Percentiles rank a stretch among this genome's conserved stretches.
Conservation (phyloP, 2,113 vertebrate genomes). For the Cyprinodon tularosa region DNA sequence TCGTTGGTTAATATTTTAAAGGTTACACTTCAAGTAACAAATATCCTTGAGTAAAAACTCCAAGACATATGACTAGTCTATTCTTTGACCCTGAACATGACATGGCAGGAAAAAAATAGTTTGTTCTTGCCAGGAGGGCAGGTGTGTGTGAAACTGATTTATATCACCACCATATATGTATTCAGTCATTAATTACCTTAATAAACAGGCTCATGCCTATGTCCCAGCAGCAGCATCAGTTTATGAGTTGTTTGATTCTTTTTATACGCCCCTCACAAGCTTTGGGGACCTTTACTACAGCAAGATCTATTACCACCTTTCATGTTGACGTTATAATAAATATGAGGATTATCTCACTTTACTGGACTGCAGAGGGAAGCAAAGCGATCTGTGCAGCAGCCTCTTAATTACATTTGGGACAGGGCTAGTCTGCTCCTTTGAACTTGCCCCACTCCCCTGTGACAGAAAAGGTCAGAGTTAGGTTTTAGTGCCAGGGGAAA, state of each 20-base stretch:
- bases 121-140: neutral
- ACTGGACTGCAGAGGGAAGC: slow-evolving; percentile 8
- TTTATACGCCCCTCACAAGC: slow-evolving; percentile 13
- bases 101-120: neutral
- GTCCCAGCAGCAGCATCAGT: slow-evolving; percentile 13
- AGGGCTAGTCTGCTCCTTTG: slow-evolving; percentile 28
- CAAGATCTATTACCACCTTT: slow-evolving; percentile 19
- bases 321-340: slow-evolving; percentile 34
- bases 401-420: slow-evolving; percentile 9
- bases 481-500: slow-evolving; percentile 48
- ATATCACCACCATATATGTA: neutral
- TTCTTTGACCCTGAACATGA: slow-evolving; percentile 1
- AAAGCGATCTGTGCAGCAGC: slow-evolving; percentile 2
- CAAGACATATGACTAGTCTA: neutral
- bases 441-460: slow-evolving; percentile 29
- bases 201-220: slow-evolving; percentile 36
- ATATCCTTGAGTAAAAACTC: neutral
- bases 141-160: neutral
- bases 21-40: neutral
- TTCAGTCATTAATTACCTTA: neutral
- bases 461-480: slow-evolving; percentile 78
- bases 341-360: slow-evolving; percentile 20
- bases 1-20: neutral
- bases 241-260: slow-evolving; percentile 22
- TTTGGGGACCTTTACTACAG: neutral